Conservation (phyloP, 2,888 invertebrate genomes). For the Abscondita cerata region DNA sequence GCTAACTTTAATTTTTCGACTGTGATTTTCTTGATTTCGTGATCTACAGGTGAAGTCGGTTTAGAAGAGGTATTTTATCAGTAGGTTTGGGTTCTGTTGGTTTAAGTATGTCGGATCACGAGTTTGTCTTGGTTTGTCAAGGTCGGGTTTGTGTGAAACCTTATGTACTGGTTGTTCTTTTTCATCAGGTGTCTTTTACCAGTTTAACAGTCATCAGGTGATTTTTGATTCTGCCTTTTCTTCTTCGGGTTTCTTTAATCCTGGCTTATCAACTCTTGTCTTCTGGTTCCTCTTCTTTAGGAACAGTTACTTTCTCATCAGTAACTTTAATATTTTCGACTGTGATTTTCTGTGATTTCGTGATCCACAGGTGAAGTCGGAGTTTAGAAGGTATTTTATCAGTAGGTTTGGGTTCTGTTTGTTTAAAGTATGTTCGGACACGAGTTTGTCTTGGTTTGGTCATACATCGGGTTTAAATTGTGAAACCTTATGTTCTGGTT, state of each 20-base stretch:
- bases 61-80: neutral
- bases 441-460: too few species aligned
- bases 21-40: neutral
- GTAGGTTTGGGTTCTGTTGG: neutral
- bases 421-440: too few species aligned
- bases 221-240: neutral
- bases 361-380: neutral
- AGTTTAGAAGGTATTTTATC: neutral
- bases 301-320: neutral
- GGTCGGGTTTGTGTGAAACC: neutral
- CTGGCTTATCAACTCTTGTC: neutral
- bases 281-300: neutral
- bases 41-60: conserved; percentile 4
- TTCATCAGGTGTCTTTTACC: neutral
- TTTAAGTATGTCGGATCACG: neutral
- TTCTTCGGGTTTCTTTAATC: neutral
- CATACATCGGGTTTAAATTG: neutral
- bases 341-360: neutral
- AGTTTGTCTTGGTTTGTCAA: neutral
- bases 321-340: neutral
- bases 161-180: neutral
- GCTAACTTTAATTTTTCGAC: conserved; percentile 4
- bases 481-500: neutral
- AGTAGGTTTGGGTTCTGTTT: too few species aligned
- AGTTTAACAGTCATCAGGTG: neutral